Evolutionary conservation across 1,140 invertebrate species (phyloP), one percentile per base, ranked within the genome.

Genomic region (Drosophila bifasciata): DNA sequence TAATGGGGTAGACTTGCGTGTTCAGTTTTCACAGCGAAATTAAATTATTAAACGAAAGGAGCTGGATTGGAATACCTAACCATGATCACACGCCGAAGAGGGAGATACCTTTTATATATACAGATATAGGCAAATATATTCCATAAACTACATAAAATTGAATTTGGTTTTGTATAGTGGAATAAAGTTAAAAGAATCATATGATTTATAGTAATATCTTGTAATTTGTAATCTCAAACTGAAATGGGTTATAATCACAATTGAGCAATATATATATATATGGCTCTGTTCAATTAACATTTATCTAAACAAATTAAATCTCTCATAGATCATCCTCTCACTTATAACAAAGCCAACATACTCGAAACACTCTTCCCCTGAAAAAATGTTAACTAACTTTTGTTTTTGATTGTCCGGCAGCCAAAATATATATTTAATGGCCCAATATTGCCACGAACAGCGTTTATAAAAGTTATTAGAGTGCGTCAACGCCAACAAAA

Each of bases 391-490:
- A 64, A 43, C 51, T 23, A 58, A 58, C 51, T 43, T 16, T 19
- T 44, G 52, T 51, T 69, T 63, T 52, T 55, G 40, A 50, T 71
- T 84, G 76, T 62, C 53, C 69, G 50, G 64, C 23, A 59, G 48
- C 45, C 51, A 28, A 80, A n/a, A n/a, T n/a, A 86, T 58, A 57
- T 45, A 63, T 72, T 68, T 73, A 73, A 69, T 68, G 74, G 44
- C 36, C 36, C 45, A 36, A 76, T 80, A 80, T 68, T 46, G 76
- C 72, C 41, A n/a, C 49, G 56, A 50, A 56, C 32, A 61, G 46
- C 78, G 73, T 68, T 86, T 75, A 88, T 69, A 60, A 88, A 86
- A 88, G 64, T 86, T 86, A 86, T 86, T 72, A 86, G 81, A 86
- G 57, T 86, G 81, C 81, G 83, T 88, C 81, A 88, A 85, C 83